These are phyloP conservation scores for Bombus consobrinus DNA, from an alignment of 1,140 invertebrate genomes.

Conservation along the genomic window DNA sequence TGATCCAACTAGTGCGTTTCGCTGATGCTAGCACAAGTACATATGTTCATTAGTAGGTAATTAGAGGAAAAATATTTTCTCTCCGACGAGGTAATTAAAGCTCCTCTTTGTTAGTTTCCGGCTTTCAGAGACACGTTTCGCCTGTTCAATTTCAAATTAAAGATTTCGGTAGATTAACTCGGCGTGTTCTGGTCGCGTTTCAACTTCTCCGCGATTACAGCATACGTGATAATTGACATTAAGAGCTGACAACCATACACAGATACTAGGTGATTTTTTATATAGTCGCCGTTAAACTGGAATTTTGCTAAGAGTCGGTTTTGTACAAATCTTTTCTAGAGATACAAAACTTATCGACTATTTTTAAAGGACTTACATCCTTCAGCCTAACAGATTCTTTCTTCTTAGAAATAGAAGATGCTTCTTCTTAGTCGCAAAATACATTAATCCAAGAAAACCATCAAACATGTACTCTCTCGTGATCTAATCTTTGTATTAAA, in stretches of 20 bases:
- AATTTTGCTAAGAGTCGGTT: too few species aligned
- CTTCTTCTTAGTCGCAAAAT: too few species aligned
- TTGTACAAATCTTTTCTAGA: too few species aligned
- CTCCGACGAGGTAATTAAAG: neutral
- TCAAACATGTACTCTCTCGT: too few species aligned
- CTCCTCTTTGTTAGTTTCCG: neutral
- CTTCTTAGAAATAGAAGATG: too few species aligned
- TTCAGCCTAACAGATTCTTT: too few species aligned
- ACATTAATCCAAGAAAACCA: too few species aligned
- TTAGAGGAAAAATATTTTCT: constrained; percentile 43
- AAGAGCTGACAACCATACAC: neutral
- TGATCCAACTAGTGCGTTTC: neutral
- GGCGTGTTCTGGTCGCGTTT: neutral
- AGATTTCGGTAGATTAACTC: neutral
- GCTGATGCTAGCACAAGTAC: neutral
- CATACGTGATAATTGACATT: neutral
- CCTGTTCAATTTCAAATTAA: neutral
- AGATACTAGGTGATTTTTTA: too few species aligned
- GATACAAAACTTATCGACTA: too few species aligned
- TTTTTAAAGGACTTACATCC: too few species aligned
- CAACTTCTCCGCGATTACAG: neutral
- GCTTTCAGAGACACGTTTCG: neutral
- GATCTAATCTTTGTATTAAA: neutral
- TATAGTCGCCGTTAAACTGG: too few species aligned
- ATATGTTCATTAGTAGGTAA: constrained; percentile 12